Base-by-base conservation (phyloP, 2,888 invertebrate genomes). In the Iselma pallidipennis region DNA sequence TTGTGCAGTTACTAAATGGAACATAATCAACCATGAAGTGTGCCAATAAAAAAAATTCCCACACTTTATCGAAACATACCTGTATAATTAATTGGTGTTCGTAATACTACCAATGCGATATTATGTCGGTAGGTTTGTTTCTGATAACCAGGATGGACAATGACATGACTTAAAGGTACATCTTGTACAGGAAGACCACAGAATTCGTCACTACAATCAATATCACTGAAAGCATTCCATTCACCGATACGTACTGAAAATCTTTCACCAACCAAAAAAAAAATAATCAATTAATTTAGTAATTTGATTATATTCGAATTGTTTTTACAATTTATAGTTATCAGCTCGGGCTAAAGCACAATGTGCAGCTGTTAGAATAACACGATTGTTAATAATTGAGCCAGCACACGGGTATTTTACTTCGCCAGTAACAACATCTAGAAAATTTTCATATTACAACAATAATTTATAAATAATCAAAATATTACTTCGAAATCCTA, bases 301-400 rank as follows among this genome's bases (percentile, higher is more conserved):
- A 31, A 4, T n/a, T n/a, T n/a, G n/a, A 50, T 29, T 9, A 4
- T 5, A 3, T 5, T 10, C n/a, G 2, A 33, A 19, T 10, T 21
- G 4, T 19, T 7, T 14, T 86, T 82, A 92, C 91, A 92, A 79
- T 80, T 90, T 88, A 75, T 89, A 91, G 70, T 89, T 89, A 55
- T 89, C 88, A 9, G 90, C 89, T 76, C 90, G 91, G 0, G 91
- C 91, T 55, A 92, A 78, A 1, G 91, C 92, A 76, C 92, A 92
- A 74, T 92, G 91, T 0, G 91, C 92, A 0, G 92, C 91, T 0
- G 92, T 92, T 31, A 92, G 78, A 37, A 92, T 84, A 0, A 88
- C 82, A 37, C 85, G 82, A 63, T 80, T 79, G 65, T 77, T 83
- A 56, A 92, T 86, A 19, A 92, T 89, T 0, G 91, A 89, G 2